phyloP scores from a whole-genome alignment of 2,113 vertebrate genomes.

The Dicerorhinus sumatrensis region DNA sequence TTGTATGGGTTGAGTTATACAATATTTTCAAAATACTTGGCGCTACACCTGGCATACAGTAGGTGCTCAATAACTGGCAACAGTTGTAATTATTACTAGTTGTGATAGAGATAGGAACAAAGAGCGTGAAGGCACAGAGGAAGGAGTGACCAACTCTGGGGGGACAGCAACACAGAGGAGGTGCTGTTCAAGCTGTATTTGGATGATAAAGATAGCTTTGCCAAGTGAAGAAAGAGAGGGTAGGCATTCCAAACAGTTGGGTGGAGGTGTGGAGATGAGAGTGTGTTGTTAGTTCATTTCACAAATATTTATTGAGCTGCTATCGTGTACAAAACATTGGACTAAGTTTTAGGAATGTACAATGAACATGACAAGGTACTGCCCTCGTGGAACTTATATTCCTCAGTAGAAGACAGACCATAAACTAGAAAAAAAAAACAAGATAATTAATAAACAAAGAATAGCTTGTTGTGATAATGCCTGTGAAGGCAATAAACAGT shows the following conservation, averaged over 20 bases:
- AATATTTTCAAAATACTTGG: not conserved
- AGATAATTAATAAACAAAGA: slow-evolving; percentile 8
- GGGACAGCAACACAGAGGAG: not conserved
- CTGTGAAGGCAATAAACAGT: not conserved
- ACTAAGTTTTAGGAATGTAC: not conserved
- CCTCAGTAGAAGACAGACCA: not conserved
- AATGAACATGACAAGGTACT: not conserved
- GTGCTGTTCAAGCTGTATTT: not conserved
- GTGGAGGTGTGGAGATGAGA: not conserved
- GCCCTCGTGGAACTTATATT: not conserved
- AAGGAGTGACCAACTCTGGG: not conserved
- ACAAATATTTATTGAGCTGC: not conserved
- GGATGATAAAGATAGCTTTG: not conserved
- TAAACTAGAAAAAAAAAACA: not conserved
- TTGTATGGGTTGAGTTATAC: not conserved
- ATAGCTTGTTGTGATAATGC: not conserved
- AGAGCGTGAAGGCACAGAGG: not conserved
- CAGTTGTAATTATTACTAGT: not conserved
- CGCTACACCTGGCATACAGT: not conserved
- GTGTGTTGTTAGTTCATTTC: not conserved
- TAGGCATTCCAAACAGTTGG: not conserved
- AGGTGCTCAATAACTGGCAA: not conserved
- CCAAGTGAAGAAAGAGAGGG: not conserved
- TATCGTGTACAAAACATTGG: not conserved
- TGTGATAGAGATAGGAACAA: not conserved